phyloP scores from a whole-genome alignment of 2,888 invertebrate species.

The Andrena hattorfiana region DNA sequence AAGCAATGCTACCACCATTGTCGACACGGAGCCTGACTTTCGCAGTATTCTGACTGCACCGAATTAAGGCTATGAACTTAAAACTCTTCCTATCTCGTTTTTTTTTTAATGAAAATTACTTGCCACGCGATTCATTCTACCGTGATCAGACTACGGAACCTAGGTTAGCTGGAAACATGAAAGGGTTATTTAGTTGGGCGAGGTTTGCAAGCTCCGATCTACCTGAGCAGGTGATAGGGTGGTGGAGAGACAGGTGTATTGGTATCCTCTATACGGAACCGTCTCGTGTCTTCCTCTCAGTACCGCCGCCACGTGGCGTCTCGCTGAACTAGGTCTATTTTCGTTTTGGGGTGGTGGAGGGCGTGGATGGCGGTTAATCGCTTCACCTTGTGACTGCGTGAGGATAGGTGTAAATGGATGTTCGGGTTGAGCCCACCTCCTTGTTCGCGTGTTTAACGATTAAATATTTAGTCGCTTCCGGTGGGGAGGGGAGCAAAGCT shows the following conservation, averaged over 20 bases:
- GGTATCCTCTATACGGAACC: not conserved
- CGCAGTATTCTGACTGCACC: not conserved
- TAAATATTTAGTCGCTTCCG: conserved; percentile 8
- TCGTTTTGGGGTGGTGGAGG: conserved; percentile 27
- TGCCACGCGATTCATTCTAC: too few species aligned
- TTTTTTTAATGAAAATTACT: too few species aligned
- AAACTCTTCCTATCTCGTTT: too few species aligned
- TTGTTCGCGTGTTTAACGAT: conserved; percentile 17
- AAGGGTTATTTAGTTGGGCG: not conserved
- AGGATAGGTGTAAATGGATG: conserved; percentile 37
- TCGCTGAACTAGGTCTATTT: conserved; percentile 34
- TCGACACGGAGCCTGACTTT: not conserved
- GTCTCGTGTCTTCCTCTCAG: conserved; percentile 10
- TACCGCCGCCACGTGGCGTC: conserved; percentile 36
- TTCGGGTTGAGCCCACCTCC: not conserved
- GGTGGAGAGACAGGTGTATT: not conserved
- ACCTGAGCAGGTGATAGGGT: not conserved
- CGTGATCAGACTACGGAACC: not conserved
- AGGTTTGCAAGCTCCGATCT: not conserved
- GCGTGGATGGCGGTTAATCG: conserved; percentile 47
- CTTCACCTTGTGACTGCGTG: conserved; percentile 26
- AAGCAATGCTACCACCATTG: too few species aligned
- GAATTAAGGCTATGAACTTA: too few species aligned
- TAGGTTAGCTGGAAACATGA: not conserved
- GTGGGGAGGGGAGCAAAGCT: not conserved